Percentiles rank a stretch among this genome's conserved stretches.
Evolutionary conservation across 1,140 invertebrate species (phyloP).

Genomic region (Drosophila fuyamai): DNA sequence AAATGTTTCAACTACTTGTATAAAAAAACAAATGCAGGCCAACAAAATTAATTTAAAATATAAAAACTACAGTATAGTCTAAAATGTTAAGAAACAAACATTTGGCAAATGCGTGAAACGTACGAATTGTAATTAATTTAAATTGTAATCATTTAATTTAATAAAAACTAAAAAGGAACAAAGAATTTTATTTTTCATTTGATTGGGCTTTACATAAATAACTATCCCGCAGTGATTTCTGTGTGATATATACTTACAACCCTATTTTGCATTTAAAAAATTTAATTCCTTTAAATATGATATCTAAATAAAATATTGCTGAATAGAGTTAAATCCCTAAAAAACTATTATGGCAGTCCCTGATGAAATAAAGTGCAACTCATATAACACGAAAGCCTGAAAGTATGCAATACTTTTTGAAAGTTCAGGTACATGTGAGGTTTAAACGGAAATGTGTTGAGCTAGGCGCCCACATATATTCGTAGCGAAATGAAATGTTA

Average conservation of each 20-base stretch:
- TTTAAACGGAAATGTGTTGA: no score
- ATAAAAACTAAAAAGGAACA: constrained; percentile 42
- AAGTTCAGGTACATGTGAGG: not conserved
- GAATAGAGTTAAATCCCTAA: no score
- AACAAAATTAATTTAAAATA: constrained; percentile 50
- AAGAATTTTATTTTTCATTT: not conserved
- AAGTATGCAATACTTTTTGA: constrained; percentile 24
- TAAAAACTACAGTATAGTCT: constrained; percentile 36
- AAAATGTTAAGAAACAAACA: constrained; percentile 35
- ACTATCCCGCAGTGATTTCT: no score
- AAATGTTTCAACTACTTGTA: constrained; percentile 69
- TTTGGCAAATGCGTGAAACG: constrained; percentile 62
- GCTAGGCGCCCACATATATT: not conserved
- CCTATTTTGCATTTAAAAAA: no score
- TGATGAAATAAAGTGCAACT: not conserved
- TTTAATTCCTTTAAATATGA: no score
- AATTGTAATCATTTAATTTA: constrained; percentile 53
- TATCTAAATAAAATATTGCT: no score
- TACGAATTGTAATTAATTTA: constrained; percentile 57
- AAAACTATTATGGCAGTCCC: no score
- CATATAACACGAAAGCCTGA: not conserved
- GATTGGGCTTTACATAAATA: not conserved
- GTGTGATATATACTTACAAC: no score
- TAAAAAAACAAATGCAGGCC: constrained; percentile 53
- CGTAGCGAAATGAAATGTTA: not conserved